Evolutionary conservation across 2,797 vertebrate species (phyloP), one percentile per base, ranked within the genome.

Genomic region (Florisuga fusca): DNA sequence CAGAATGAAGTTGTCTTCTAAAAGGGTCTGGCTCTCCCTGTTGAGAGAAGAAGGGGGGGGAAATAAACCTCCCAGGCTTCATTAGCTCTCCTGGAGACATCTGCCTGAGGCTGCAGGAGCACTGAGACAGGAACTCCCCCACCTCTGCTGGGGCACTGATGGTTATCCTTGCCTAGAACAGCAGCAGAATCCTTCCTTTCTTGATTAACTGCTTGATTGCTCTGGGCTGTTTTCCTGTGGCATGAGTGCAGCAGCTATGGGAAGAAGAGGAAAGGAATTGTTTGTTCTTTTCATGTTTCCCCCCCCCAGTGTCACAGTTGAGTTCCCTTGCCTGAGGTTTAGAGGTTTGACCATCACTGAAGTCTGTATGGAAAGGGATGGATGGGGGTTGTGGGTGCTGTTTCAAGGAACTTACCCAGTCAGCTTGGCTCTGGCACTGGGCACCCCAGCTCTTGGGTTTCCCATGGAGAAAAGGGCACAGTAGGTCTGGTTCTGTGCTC

Each of bases 371-470:
- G 55, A 50, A 17, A 66, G 19, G 29, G 8, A 36, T 10, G 29
- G 8, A 36, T 10, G 0, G 1, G 48, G 16, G 2, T 18, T 34
- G 23, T 13, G 62, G n/a, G 9, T 57, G 36, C 36, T 71, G 9
- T 64, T 81, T 54, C 2, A 29, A 29, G 53, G 14, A 48, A 2
- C 14, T n/a, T 21, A 2, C 15, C 4, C 38, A 17, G 43, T 7
- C 50, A 64, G 15, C 36, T 62, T 59, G 46, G 43, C 67, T 61
- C 27, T 73, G 55, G 8, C 6, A 1, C 51, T 46, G 43, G 63
- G 26, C 33, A 27, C 9, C 7, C 6, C 2, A 5, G 46, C 45
- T 29, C 33, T 78, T 0, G 0, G 22, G 10, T 13, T 84, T 34
- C 31, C 20, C 5, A 1, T 1, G 13, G 68, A 27, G 29, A 62